Evolutionary conservation across 1,140 invertebrate species (phyloP).

Genomic region (Bombus polaris): DNA sequence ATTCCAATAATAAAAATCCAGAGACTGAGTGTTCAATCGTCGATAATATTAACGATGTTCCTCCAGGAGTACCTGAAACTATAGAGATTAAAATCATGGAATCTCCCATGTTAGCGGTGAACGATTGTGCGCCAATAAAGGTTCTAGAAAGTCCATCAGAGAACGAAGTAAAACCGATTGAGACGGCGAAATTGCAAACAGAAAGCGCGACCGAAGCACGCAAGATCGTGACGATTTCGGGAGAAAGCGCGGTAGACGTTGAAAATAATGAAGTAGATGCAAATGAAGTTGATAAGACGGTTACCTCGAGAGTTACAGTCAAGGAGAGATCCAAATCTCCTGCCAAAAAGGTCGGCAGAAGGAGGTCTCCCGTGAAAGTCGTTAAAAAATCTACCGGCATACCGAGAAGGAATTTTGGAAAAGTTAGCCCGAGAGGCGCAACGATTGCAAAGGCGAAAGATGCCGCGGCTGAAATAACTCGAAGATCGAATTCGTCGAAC

Average conservation of each 20-base stretch:
- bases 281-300: conserved; percentile 14
- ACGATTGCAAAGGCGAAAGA: conserved; percentile 56
- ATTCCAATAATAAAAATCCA: not conserved
- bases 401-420: conserved; percentile 50
- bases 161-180: not conserved
- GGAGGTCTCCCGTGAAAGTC: conserved; percentile 75
- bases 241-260: conserved; percentile 7
- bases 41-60: not conserved
- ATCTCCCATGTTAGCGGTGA: conserved; percentile 65
- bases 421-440: conserved; percentile 43
- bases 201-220: not conserved
- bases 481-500: conserved; percentile 29
- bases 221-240: not conserved
- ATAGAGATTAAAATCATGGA: conserved; percentile 76
- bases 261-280: conserved; percentile 1
- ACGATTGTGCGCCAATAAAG: conserved; percentile 64
- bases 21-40: not conserved
- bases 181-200: not conserved
- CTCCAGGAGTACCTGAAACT: conserved; percentile 53
- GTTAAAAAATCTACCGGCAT: conserved; percentile 66
- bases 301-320: not conserved
- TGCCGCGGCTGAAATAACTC: conserved; percentile 37
- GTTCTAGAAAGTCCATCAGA: conserved; percentile 10
- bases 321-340: conserved; percentile 77
- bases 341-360: conserved; percentile 72